Evolutionary conservation across 2,888 invertebrate genomes (phyloP), one percentile per base, ranked within the genome.

Genomic region (Molorchus minor): DNA sequence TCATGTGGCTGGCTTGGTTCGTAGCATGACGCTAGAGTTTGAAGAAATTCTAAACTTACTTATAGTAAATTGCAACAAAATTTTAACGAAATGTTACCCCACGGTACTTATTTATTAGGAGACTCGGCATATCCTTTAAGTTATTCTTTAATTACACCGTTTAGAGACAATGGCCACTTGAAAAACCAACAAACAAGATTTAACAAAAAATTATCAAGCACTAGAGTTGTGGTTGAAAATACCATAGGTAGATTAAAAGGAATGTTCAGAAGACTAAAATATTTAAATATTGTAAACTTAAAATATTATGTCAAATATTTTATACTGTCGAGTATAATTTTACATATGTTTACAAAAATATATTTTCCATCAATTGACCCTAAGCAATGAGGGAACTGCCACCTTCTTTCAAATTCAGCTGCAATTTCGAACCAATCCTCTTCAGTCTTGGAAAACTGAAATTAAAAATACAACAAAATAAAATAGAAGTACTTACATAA

Each of bases 381-480:
- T 17, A 44, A 44, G 13, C 44, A 16, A 51, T 58, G 58, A n/a
- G 59, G 61, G 45, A 71, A 68, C 43, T 71, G 58, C 52, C 61
- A 61, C 35, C 29, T 59, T 49, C 56, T 58, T 52, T 72, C 56
- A 61, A 69, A 72, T 19, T 58, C 58, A 12, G 56, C 38, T 25
- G 64, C 47, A 19, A 47, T 20, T n/a, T 47, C 47, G 2, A 47
- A 10, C 47, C 47, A 35, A 7, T 35, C 35, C 15, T 35, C 45
- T 46, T 46, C 46, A 8, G 33, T 46, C 33, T 47, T 4, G 35
- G 35, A 20, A 47, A 47, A 16, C 33, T 17, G 33, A 35, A 47
- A 47, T 12, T 35, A 35, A 35, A 33, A 47, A n/a, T n/a, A n/a
- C n/a, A n/a, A n/a, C n/a, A n/a, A 35, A 45, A 17, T 44, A 13